Evolutionary conservation across 37 sponge, comb jelly and placozoan species (phyloP), one percentile per base, ranked within the genome.

Genomic region (Hexactinellida sp.): DNA sequence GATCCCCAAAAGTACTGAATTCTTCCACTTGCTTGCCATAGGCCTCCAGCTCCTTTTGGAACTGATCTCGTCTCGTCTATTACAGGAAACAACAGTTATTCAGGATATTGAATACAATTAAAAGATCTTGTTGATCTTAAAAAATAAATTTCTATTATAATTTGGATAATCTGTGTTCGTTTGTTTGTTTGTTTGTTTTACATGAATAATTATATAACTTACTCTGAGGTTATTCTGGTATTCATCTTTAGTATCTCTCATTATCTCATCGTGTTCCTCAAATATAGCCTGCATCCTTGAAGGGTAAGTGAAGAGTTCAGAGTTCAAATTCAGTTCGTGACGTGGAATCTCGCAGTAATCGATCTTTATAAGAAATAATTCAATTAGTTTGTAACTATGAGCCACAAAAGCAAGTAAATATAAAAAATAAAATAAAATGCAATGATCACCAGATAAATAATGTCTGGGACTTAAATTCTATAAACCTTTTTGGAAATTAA

Each of bases 21-120:
- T 99, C 99, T 76, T 91, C 86, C 54, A 99, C 52, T 38, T 99
- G 99, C 38, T 86, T 91, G 24, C 88, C 86, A 83, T 99, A 99
- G 82, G 91, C 90, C 37, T 99, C 94, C 88, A 99, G 84, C 38
- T 95, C 96, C 23, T 88, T 86, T 21, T 76, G 38, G 85, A 99
- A 99, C 37, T 94, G 82, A 38, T 99, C 93, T 38, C 99, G 87
- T 32, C 92, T 87, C 37, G 95, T 55, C 99, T 98, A 85, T 36
- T 71, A 41, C 0, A n/a, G 25, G 82, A 85, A 37, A n/a, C n/a
- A n/a, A n/a, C n/a, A n/a, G n/a, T n/a, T n/a, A n/a, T n/a, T n/a
- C n/a, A n/a, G 83, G 1, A 21, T 24, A 36, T 10, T 28, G 13
- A n/a, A 83, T 19, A 82, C 9, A 10, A 16, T 85, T 10, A 82